Percentiles rank a stretch among this genome's conserved stretches.
Conservation (phyloP, 1,140 invertebrate genomes). For the Leptinotarsa undecemlineata region DNA sequence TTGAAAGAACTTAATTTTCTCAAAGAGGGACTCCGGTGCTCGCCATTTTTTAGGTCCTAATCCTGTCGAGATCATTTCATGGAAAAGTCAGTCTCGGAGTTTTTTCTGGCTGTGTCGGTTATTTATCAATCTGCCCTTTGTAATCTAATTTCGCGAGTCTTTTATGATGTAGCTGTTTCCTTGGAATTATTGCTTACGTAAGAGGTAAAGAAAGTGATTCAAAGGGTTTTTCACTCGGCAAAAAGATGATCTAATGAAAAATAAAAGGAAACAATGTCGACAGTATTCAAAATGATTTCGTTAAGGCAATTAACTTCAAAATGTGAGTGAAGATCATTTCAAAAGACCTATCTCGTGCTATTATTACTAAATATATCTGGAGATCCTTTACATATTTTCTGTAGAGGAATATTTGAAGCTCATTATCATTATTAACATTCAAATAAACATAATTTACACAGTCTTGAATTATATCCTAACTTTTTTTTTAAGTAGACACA, state of each 20-base stretch:
- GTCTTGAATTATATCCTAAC: too few species aligned
- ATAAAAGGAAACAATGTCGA: too few species aligned
- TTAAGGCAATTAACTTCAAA: too few species aligned
- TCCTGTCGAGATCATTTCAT: not conserved
- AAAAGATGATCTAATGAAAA: not conserved
- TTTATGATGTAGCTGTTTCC: not conserved
- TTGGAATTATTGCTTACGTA: not conserved
- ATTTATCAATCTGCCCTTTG: slow-evolving; percentile 2
- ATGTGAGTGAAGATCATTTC: too few species aligned
- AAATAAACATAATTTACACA: too few species aligned
- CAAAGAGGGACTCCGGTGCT: not conserved
- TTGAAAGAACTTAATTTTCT: not conserved
- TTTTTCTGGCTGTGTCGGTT: slow-evolving; percentile 1
- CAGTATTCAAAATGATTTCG: too few species aligned
- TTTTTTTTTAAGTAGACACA: too few species aligned
- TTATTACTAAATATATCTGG: too few species aligned
- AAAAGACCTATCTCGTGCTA: too few species aligned
- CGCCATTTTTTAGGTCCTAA: not conserved
- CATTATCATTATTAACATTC: too few species aligned
- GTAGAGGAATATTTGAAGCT: too few species aligned
- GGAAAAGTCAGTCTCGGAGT: not conserved
- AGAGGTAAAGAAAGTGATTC: not conserved
- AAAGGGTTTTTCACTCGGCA: not conserved
- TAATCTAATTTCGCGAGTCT: not conserved
- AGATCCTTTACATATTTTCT: too few species aligned